A percentile compares a stretch with the other conserved stretches of the same genome.
These are phyloP conservation scores for Magallana angulata DNA, from an alignment of 1,140 invertebrate species.

Conservation along the genomic window DNA sequence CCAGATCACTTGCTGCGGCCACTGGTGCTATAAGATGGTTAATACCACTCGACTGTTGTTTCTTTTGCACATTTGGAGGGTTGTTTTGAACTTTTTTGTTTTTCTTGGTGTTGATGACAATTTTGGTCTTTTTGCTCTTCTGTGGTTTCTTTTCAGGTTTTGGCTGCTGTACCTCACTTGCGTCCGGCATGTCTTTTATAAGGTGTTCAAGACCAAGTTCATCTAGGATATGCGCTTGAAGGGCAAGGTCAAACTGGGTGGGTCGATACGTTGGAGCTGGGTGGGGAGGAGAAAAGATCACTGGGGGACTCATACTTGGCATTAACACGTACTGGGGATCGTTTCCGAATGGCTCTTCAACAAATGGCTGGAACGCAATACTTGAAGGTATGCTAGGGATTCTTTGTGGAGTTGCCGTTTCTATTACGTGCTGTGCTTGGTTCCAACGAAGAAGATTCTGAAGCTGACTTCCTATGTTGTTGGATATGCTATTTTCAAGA, in stretches of 20 bases:
- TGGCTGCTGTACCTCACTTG: neutral
- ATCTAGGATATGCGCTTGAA: neutral
- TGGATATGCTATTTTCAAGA: neutral
- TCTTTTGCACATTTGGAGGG: too few relatives aligned
- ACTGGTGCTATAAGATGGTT: neutral
- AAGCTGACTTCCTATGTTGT: neutral
- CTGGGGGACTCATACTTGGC: neutral
- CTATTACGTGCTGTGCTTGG: neutral
- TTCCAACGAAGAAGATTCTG: neutral
- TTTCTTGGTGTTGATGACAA: constrained; percentile 3
- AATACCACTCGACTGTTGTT: too few relatives aligned
- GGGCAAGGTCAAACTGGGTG: neutral
- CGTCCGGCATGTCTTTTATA: neutral
- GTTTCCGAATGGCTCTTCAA: neutral
- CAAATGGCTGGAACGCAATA: neutral
- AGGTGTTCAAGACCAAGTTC: neutral
- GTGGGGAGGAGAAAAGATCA: neutral
- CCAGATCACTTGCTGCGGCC: neutral
- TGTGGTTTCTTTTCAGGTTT: neutral
- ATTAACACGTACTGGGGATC: neutral
- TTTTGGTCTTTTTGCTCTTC: neutral
- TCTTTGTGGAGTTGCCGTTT: neutral
- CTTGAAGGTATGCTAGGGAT: neutral
- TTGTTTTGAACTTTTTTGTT: neutral
- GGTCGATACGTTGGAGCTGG: neutral